phyloP scores from a whole-genome alignment of 2,113 vertebrate species.

The Rattus rattus region DNA sequence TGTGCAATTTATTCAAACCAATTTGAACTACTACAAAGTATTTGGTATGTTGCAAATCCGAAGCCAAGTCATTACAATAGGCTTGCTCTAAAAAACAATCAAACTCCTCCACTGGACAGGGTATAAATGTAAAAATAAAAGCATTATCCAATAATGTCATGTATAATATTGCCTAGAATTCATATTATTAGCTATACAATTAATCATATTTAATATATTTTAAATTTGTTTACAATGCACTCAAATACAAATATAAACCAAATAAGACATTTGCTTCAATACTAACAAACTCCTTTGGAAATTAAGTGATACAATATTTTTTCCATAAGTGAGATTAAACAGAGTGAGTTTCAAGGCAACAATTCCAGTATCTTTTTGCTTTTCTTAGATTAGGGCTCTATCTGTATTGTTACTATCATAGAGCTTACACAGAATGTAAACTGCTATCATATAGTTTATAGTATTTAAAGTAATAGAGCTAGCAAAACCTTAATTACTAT shows the following conservation, averaged over 20 bases:
- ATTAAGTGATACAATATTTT: slow-evolving; percentile 23
- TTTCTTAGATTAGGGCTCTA: slow-evolving; percentile 40
- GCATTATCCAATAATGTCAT: background rate
- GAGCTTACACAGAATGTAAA: background rate
- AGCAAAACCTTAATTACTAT: slow-evolving; percentile 8
- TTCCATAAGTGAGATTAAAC: background rate
- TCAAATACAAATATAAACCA: slow-evolving; percentile 36
- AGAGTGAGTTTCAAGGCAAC: background rate
- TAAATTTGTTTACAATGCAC: background rate
- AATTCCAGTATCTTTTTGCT: slow-evolving; percentile 10
- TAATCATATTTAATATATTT: background rate
- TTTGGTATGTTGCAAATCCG: background rate
- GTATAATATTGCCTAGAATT: background rate
- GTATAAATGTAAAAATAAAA: background rate
- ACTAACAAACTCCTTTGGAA: slow-evolving; percentile 6
- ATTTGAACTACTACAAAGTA: slow-evolving; percentile 23
- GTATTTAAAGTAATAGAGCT: slow-evolving; percentile 25
- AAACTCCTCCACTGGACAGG: background rate
- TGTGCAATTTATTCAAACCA: background rate
- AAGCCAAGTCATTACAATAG: slow-evolving; percentile 28
- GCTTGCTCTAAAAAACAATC: background rate
- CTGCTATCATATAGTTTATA: background rate
- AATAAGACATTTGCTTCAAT: slow-evolving; percentile 1
- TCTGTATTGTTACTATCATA: slow-evolving; percentile 5
- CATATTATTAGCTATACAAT: background rate